Conservation (phyloP, 2,113 vertebrate species). For the Tympanuchus pallidicinctus region DNA sequence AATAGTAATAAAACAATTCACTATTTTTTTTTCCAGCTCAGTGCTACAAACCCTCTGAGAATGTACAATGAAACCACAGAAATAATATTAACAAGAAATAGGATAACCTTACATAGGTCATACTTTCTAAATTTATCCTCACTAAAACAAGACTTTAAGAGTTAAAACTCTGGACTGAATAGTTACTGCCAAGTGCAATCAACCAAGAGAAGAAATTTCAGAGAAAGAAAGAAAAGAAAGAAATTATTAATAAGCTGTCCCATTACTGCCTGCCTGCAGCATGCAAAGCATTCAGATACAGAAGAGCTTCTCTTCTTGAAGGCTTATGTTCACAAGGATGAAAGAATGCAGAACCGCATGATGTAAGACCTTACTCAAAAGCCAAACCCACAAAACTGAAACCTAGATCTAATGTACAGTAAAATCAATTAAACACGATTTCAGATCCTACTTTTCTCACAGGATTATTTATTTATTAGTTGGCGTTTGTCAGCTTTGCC, state of each 20-base stretch:
- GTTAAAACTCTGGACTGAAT: neutral
- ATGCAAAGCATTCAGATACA: neutral
- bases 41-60: neutral
- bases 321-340: neutral
- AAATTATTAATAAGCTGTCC: neutral
- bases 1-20: too few species aligned
- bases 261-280: neutral
- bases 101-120: neutral
- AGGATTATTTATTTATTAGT: neutral
- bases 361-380: neutral
- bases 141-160: neutral
- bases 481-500: neutral
- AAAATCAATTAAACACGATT: conserved; percentile 50
- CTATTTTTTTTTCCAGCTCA: neutral
- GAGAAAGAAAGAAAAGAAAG: neutral
- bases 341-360: conserved; percentile 7
- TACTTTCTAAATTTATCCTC: neutral
- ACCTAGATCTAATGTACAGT: conserved; percentile 27
- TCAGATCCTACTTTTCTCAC: conserved; percentile 11
- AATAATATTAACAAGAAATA: neutral
- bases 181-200: neutral
- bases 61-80: neutral
- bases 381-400: conserved; percentile 57
- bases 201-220: neutral
- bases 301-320: conserved; percentile 11